Conservation (phyloP, 2,888 invertebrate species). For the Lutraria lutraria region DNA sequence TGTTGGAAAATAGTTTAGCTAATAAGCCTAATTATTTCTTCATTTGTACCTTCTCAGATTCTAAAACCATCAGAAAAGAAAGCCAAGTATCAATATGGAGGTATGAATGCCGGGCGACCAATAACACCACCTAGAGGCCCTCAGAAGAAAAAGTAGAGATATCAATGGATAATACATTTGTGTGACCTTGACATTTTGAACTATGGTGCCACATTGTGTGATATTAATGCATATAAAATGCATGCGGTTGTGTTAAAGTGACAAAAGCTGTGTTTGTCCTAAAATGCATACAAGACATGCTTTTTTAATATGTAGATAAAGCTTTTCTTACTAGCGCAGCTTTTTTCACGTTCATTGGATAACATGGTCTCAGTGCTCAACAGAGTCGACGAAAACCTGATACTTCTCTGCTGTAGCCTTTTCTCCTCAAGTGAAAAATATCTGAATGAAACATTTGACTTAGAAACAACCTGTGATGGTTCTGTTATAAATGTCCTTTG, state of each 20-base stretch:
- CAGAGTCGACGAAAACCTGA: background rate
- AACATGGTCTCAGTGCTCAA: slow-evolving; percentile 17
- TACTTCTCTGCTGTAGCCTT: background rate
- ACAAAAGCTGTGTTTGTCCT: slow-evolving; percentile 31
- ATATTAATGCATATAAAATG: slow-evolving; percentile 34
- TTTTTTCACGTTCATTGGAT: slow-evolving; percentile 1
- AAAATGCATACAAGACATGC: slow-evolving; percentile 22
- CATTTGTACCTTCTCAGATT: slow-evolving; percentile 84
- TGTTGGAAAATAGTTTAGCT: no score
- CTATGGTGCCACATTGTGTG: slow-evolving; percentile 46
- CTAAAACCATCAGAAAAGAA: slow-evolving; percentile 89
- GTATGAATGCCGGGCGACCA: slow-evolving; percentile 87
- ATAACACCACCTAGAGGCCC: slow-evolving; percentile 85
- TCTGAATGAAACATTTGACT: background rate
- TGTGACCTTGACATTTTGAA: slow-evolving; percentile 6
- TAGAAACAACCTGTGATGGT: background rate
- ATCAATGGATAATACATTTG: background rate
- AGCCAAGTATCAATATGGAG: slow-evolving; percentile 88
- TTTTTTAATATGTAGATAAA: slow-evolving; percentile 20
- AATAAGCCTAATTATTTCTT: background rate
- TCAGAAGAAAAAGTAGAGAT: slow-evolving; percentile 64
- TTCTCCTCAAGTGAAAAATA: background rate
- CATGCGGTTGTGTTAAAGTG: slow-evolving; percentile 34
- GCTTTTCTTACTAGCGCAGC: background rate
- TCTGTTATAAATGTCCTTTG: background rate